Evolutionary conservation across 2,113 vertebrate genomes (phyloP).

Genomic region (Gambusia affinis): DNA sequence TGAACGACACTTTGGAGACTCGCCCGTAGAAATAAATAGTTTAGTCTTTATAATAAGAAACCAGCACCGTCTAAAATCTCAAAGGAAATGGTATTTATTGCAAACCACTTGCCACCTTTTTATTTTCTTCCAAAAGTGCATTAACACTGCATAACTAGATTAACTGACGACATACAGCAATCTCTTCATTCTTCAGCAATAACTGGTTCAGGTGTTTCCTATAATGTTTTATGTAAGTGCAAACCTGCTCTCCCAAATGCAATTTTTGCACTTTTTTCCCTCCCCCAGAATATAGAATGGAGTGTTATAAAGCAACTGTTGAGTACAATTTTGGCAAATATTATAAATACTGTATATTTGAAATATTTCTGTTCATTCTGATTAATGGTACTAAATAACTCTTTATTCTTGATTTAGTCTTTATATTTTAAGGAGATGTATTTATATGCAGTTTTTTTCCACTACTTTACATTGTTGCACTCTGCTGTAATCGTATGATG

Average conservation of each 20-base stretch:
- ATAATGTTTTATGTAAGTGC: slow-evolving; percentile 41
- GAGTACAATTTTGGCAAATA: slow-evolving; percentile 60
- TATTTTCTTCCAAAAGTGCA: slow-evolving; percentile 12
- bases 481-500: slow-evolving; percentile 67
- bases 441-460: slow-evolving; percentile 64
- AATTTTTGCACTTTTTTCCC: slow-evolving; percentile 69
- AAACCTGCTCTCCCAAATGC: slow-evolving; percentile 59
- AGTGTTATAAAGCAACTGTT: slow-evolving; percentile 56
- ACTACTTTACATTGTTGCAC: slow-evolving; percentile 59
- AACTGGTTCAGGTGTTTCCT: slow-evolving; percentile 49
- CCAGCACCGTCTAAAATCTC: slow-evolving; percentile 32
- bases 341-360: slow-evolving; percentile 66
- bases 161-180: slow-evolving; percentile 26
- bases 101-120: slow-evolving; percentile 41
- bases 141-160: slow-evolving; percentile 19
- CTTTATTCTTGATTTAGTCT: slow-evolving; percentile 59
- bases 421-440: slow-evolving; percentile 66
- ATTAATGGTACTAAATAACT: slow-evolving; percentile 71
- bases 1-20: slow-evolving; percentile 19
- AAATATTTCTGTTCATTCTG: slow-evolving; percentile 62
- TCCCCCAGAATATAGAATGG: slow-evolving; percentile 54
- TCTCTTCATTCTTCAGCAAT: slow-evolving; percentile 56
- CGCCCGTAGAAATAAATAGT: slow-evolving; percentile 12
- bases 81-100: slow-evolving; percentile 16
- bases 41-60: slow-evolving; percentile 11